Percentiles rank a stretch among this genome's conserved stretches.
These are phyloP conservation scores for Phaenicophaeus curvirostris DNA, from an alignment of 2,797 vertebrate species.

Conservation along the genomic window DNA sequence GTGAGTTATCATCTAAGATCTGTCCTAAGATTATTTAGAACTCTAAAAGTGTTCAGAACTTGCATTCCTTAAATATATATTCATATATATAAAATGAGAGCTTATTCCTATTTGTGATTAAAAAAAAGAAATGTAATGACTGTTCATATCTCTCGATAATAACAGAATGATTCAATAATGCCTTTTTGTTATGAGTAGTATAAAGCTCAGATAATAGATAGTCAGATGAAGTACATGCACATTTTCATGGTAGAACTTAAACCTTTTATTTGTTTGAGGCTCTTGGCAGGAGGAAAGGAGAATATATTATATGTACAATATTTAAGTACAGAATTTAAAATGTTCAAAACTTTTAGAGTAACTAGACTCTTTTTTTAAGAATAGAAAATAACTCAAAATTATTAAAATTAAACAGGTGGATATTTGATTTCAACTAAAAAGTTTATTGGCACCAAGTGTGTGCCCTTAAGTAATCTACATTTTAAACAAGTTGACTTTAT, in stretches of 20 bases:
- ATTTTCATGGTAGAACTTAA: background rate
- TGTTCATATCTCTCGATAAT: background rate
- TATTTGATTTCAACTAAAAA: background rate
- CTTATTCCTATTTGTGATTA: background rate
- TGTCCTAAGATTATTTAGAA: background rate
- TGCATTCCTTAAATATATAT: background rate
- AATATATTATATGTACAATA: background rate
- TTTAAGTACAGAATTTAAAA: background rate
- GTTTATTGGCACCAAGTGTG: background rate
- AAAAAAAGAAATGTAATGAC: background rate
- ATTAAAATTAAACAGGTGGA: background rate
- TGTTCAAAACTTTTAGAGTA: background rate
- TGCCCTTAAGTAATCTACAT: background rate
- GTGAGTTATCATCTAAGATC: background rate
- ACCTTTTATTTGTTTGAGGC: rapidly evolving
- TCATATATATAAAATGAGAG: background rate
- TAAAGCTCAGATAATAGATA: background rate
- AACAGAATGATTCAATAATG: background rate
- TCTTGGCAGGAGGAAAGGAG: background rate
- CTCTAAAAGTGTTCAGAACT: background rate
- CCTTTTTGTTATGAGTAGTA: background rate
- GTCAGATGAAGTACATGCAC: background rate
- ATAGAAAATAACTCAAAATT: background rate
- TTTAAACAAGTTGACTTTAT: background rate
- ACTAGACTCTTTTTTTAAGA: background rate